phyloP scores from a whole-genome alignment of 2,888 invertebrate species.

The Hecatera dysodea region DNA sequence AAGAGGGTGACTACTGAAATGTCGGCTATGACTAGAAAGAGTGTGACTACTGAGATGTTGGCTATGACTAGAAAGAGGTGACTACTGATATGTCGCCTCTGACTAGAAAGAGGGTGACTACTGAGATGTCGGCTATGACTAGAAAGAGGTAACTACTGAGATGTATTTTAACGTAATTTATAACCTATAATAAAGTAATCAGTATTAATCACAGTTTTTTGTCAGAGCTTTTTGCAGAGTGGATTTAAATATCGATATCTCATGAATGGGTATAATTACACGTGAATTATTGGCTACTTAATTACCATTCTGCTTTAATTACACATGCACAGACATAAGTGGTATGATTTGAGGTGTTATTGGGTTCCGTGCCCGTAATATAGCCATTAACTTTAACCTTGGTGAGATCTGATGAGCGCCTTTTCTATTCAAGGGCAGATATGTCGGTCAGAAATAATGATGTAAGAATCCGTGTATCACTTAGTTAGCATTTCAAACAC shows the following conservation, averaged over 20 bases:
- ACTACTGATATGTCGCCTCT: too few relatives aligned
- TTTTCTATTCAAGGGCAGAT: slow-evolving; percentile 50
- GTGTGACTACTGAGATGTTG: too few relatives aligned
- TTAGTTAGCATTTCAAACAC: neutral
- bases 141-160: too few relatives aligned
- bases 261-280: slow-evolving; percentile 47
- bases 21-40: too few relatives aligned
- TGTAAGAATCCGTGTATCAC: neutral
- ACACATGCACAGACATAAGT: slow-evolving; percentile 28
- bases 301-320: slow-evolving; percentile 46
- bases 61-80: too few relatives aligned
- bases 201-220: slow-evolving; percentile 29
- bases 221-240: slow-evolving; percentile 27
- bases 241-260: slow-evolving; percentile 47
- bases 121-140: too few relatives aligned
- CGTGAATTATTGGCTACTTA: slow-evolving; percentile 50
- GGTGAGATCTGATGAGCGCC: slow-evolving; percentile 19
- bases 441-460: slow-evolving; percentile 19
- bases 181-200: slow-evolving; percentile 33
- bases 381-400: slow-evolving; percentile 50
- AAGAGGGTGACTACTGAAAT: too few relatives aligned
- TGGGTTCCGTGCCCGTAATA: slow-evolving; percentile 18
- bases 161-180: slow-evolving; percentile 11
- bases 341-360: slow-evolving; percentile 30
- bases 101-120: too few relatives aligned